Conservation (phyloP, 2,113 vertebrate genomes). For the Astur gentilis region DNA sequence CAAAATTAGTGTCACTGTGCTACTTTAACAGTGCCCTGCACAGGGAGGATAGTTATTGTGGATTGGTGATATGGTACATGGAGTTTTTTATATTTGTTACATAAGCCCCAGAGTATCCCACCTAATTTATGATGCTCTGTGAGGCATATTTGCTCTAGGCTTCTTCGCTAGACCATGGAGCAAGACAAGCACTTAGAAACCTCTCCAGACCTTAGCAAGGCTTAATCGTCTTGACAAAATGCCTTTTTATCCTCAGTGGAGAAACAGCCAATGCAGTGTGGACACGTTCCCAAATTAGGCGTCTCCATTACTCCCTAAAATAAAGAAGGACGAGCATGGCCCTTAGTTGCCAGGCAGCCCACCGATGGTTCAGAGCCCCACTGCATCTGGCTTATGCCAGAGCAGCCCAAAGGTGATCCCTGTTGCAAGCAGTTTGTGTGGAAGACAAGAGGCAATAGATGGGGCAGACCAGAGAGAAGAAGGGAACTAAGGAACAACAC, state of each 20-base stretch:
- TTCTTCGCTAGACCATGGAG: not conserved
- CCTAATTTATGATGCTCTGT: not conserved
- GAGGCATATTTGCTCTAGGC: not conserved
- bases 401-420: not conserved
- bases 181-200: not conserved
- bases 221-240: not conserved
- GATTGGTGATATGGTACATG: not conserved
- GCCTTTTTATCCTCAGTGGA: not conserved
- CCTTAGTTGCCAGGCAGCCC: not conserved
- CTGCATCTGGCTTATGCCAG: not conserved
- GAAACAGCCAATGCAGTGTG: not conserved
- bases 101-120: not conserved
- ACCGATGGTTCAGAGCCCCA: not conserved
- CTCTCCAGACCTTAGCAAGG: not conserved
- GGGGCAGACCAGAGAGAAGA: not conserved
- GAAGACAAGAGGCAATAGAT: not conserved
- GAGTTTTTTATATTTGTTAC: not conserved
- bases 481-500: not conserved
- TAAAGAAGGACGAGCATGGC: not conserved
- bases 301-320: not conserved
- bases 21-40: not conserved
- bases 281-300: not conserved
- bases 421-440: not conserved
- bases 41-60: not conserved
- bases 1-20: not conserved